Evolutionary conservation across 2,113 vertebrate species (phyloP).

Genomic region (Elephas maximus): DNA sequence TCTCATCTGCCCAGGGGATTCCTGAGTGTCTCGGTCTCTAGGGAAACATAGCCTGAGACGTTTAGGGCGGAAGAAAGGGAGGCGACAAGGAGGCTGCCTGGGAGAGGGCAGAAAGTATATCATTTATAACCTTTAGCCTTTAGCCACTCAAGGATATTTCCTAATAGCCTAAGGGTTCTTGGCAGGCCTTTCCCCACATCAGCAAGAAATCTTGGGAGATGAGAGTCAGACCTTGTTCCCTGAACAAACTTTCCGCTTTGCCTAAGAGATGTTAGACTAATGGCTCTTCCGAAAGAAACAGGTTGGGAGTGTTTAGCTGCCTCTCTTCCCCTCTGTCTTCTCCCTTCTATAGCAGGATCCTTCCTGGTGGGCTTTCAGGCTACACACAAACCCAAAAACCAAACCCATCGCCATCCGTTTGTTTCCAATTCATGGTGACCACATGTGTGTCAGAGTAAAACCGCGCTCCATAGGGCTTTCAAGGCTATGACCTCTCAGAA

Average conservation of each 20-base stretch:
- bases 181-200: constrained; percentile 84
- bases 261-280: constrained; percentile 74
- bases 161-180: constrained; percentile 86
- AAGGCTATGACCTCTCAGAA: background rate
- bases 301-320: constrained; percentile 24
- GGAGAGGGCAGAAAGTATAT: constrained; percentile 66
- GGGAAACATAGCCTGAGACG: background rate
- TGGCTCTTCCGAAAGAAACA: constrained; percentile 51
- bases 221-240: constrained; percentile 87
- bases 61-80: constrained; percentile 37
- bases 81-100: background rate
- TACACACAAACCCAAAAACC: background rate
- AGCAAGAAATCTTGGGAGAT: constrained; percentile 87
- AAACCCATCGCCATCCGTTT: background rate
- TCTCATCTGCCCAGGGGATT: background rate
- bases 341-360: background rate
- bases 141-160: constrained; percentile 84
- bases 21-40: background rate
- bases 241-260: constrained; percentile 80
- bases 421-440: background rate
- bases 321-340: background rate
- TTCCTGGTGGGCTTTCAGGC: background rate
- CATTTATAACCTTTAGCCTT: constrained; percentile 86
- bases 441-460: background rate
- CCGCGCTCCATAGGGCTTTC: background rate